A percentile compares a stretch with the other conserved stretches of the same genome.
These are phyloP conservation scores for Cephus nigrinus DNA, from an alignment of 2,888 invertebrate species.

Conservation along the genomic window DNA sequence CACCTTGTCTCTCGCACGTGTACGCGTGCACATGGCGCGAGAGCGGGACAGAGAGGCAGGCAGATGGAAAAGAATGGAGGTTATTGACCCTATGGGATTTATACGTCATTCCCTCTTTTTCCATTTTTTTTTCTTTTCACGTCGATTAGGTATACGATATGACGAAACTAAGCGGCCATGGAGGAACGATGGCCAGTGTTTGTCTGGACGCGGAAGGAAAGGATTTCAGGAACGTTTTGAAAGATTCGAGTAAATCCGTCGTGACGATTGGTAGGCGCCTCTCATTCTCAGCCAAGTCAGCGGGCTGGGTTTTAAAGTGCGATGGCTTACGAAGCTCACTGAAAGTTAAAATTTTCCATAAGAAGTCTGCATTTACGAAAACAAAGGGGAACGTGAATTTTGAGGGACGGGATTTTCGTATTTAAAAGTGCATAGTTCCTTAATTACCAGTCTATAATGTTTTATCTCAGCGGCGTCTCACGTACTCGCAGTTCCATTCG, in stretches of 20 bases:
- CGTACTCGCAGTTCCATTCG: neutral
- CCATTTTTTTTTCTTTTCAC: slow-evolving; percentile 3
- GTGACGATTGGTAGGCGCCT: neutral
- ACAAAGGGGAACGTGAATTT: too few relatives aligned
- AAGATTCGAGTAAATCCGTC: neutral
- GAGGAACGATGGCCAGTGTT: neutral
- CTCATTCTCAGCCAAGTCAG: neutral
- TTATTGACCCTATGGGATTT: slow-evolving; percentile 10
- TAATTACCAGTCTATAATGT: too few relatives aligned
- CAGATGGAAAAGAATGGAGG: neutral
- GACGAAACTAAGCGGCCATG: neutral
- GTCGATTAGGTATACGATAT: neutral
- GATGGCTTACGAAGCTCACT: too few relatives aligned
- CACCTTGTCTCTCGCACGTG: slow-evolving; percentile 13
- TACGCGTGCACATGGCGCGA: slow-evolving; percentile 15
- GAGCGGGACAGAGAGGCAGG: neutral
- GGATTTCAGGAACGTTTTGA: neutral
- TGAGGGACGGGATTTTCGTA: too few relatives aligned
- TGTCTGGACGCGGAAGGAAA: neutral
- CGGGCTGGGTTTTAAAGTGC: neutral
- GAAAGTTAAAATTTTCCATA: too few relatives aligned
- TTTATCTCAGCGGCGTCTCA: neutral
- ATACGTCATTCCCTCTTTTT: slow-evolving; percentile 3
- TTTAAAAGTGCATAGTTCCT: too few relatives aligned
- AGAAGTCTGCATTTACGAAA: too few relatives aligned